Base-by-base conservation (phyloP, 2,113 vertebrate species). In the Polypterus bichir region DNA sequence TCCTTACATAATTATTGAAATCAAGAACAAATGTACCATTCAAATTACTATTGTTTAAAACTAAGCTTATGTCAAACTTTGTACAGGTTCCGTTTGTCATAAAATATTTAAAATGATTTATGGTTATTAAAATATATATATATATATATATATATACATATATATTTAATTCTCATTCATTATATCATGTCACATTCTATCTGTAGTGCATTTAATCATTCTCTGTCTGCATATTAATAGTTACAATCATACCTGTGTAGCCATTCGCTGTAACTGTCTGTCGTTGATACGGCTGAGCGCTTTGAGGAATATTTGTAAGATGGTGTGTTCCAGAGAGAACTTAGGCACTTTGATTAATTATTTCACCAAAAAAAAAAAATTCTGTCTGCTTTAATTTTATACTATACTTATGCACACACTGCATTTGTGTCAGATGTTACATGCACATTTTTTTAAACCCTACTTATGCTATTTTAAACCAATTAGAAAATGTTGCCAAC, bases 101-200 rank as follows among this genome's bases (percentile, higher is more conserved):
- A 76, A 81, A 76, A 86, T 84, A 83, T 80, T 77, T 80, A 86
- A 76, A 82, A 89, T 91, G 89, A 97, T 95, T 95, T 86, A 97
- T 91, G 83, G 82, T 84, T 88, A 81, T 79, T 83, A 89, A 90
- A 83, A 56, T 5, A 84, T 83, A 80, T 72, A 83, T 85, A 85
- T 83, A 52, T 52, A 52, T 52, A 52, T 52, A 52, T 52, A 52
- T 52, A 52, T 52, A 52, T 4, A 52, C 4, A 52, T 52, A 52
- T 52, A 52, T 52, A 52, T 52, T n/a, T 55, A 79, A 79, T 81
- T 82, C 81, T 83, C 82, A 86, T 93, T 92, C 88, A 92, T 94
- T 89, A 94, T 70, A 72, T 11, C 62, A 73, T 83, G 87, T 93
- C 90, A 92, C 76, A 90, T 91, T 95, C 86, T 84, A 91, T 93